Evolutionary conservation across 2,113 vertebrate genomes (phyloP), one percentile per base, ranked within the genome.

Genomic region (Thunnus thynnus): DNA sequence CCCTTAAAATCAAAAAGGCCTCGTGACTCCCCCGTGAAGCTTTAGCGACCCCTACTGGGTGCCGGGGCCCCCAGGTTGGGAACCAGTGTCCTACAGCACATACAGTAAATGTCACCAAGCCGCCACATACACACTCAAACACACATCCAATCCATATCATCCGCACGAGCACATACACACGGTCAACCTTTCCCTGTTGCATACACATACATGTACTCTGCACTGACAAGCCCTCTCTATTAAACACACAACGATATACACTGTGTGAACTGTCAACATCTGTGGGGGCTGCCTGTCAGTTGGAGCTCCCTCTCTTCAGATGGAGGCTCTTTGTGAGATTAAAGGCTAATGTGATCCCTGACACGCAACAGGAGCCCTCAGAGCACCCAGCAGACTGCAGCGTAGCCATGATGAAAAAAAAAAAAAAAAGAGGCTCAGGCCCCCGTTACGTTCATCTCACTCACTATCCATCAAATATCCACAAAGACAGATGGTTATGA

Each of bases 321-420:
- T 51, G 25, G 71, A 86, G 60, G 77, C 87, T 90, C 81, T 93
- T 85, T 85, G 73, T 76, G 72, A 92, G 89, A 94, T 92, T 90
- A 93, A 91, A 83, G 86, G 83, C 84, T 87, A 86, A 90, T 86
- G 82, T 87, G 74, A 85, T 90, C 87, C 85, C 84, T 91, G 88
- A 88, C 90, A 90, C 84, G 65, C 92, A 85, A 84, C 87, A 85
- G 85, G 89, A 88, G 86, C 30, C 77, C 55, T 83, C 60, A 70
- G 78, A 92, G 81, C 82, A 76, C 67, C 58, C 83, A 56, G 73
- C 72, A 76, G 65, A 77, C 86, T 48, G 78, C 68, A 72, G 82
- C 1, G 17, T 17, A 67, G 83, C 50, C 54, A 18, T 65, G 72
- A 85, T 72, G 52, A 41, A 58, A 44, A 14, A 13, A 68, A 56